A percentile compares a stretch with the other conserved stretches of the same genome.
Evolutionary conservation across 2,797 vertebrate genomes (phyloP).

Genomic region (Anableps anableps): DNA sequence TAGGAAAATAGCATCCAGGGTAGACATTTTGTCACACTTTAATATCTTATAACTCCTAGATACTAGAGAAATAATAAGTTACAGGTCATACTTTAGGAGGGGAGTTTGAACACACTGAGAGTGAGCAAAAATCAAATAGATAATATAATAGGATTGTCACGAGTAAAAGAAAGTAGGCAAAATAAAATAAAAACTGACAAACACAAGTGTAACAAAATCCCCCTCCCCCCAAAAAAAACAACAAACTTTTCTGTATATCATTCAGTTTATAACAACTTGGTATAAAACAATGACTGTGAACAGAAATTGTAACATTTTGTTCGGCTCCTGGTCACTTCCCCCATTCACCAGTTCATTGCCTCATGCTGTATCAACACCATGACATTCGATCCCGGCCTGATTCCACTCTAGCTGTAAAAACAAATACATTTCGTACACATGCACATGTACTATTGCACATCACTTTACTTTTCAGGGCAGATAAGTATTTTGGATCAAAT

Average conservation of each 20-base stretch:
- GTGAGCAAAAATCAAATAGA: background rate
- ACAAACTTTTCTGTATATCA: background rate
- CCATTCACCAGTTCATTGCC: background rate
- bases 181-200: background rate
- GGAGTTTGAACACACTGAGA: background rate
- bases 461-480: background rate
- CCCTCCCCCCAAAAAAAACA: no score
- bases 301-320: background rate
- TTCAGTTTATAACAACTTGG: background rate
- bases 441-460: background rate
- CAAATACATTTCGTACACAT: background rate
- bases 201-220: background rate
- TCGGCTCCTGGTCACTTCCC: background rate
- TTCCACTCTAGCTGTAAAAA: background rate
- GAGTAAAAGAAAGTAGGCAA: background rate
- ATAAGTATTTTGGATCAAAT: background rate
- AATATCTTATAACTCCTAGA: slow-evolving; percentile 10
- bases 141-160: background rate
- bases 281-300: background rate
- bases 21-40: slow-evolving; percentile 32
- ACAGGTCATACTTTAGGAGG: slow-evolving; percentile 8
- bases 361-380: background rate
- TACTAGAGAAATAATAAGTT: slow-evolving; percentile 35
- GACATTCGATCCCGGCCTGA: background rate
- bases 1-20: slow-evolving; percentile 39